Evolutionary conservation across 2,888 invertebrate species (phyloP).

Genomic region (Sylvicola fuscatus): DNA sequence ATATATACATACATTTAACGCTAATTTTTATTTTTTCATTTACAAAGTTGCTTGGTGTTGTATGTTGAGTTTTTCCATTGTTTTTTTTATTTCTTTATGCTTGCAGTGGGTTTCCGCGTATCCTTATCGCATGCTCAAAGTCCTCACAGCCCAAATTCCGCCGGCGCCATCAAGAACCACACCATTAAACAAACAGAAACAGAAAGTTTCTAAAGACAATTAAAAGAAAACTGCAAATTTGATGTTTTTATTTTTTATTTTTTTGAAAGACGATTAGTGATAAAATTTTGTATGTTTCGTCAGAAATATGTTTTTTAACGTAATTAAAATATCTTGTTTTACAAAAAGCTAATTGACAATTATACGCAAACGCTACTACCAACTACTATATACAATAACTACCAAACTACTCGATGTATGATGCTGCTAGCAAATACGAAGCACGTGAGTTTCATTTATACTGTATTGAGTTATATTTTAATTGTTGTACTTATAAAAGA

Average conservation of each 20-base stretch:
- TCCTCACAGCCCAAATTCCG: slow-evolving; percentile 24
- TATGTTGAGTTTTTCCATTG: neutral
- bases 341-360: neutral
- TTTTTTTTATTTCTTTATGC: slow-evolving; percentile 19
- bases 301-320: no score
- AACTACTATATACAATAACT: slow-evolving; percentile 6
- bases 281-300: no score
- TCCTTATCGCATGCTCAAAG: slow-evolving; percentile 70
- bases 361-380: neutral
- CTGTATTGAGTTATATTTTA: slow-evolving; percentile 10
- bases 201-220: no score
- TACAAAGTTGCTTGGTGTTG: slow-evolving; percentile 15
- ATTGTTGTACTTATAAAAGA: no score
- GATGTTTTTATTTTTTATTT: no score
- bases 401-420: slow-evolving; percentile 3
- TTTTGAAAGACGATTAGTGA: no score
- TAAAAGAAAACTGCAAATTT: no score
- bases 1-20: no score
- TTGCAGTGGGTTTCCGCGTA: slow-evolving; percentile 81
- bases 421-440: slow-evolving; percentile 10
- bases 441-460: slow-evolving; percentile 14
- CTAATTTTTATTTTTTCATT: no score
- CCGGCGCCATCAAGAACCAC: slow-evolving; percentile 34
- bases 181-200: slow-evolving; percentile 12
- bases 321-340: no score